Base-by-base conservation (phyloP, 37 sponge, comb jelly and placozoan genomes). In the Beroe forskalii region DNA sequence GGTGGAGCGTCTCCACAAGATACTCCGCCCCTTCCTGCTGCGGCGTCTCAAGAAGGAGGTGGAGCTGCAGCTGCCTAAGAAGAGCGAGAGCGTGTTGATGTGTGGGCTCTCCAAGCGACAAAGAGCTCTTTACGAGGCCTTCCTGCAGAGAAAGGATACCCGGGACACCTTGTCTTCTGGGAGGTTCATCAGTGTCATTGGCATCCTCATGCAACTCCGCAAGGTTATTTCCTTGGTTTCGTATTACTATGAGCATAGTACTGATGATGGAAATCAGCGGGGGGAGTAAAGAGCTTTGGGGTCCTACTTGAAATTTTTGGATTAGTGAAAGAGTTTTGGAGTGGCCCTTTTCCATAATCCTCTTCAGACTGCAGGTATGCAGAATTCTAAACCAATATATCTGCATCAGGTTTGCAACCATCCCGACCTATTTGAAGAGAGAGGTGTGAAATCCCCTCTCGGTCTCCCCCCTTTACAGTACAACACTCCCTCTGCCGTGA, bases 401-500 rank as follows among this genome's bases (percentile, higher is more conserved):
- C n/a, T n/a, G n/a, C n/a, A n/a, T 20, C 62, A 96, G 97, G 97
- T 99, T 25, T 99, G 99, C 90, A 99, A 99, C 62, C 99, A 99
- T 92, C 99, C 99, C 32, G 99, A 99, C 89, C 89, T 99, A 67
- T 99, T 99, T 91, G 99, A 99, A 89, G 94, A 91, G 0, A 92
- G 97, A 17, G 97, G 97, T 19, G 94, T 91, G n/a, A 40, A 92
- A 23, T 94, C 96, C 33, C 96, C 99, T 0, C 55, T 89, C 6
- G 76, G 72, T 3, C 62, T 76, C 14, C 83, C 86, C 2, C 48
- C 76, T 48, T 61, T 91, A 14, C 75, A 24, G 32, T 32, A 30
- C 62, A 36, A 76, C 62, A 75, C 76, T 8, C 91, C 91, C 62
- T 75, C 83, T 31, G 72, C 37, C 6, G 37, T 91, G 25, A 60